Conservation (phyloP, 2,888 invertebrate species). For the Leucophenga maculata region DNA sequence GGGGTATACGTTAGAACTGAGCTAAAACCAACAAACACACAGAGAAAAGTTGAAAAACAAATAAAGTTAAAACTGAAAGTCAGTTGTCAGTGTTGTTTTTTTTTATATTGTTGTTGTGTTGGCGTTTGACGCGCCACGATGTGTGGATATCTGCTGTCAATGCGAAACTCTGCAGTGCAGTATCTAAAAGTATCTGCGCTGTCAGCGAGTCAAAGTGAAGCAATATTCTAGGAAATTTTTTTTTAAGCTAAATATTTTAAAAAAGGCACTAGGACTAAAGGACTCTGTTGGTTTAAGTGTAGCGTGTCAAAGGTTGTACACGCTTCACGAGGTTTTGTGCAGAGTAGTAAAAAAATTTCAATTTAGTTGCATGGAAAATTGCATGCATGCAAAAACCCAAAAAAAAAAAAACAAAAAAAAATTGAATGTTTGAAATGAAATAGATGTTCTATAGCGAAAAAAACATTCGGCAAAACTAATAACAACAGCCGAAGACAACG, state of each 20-base stretch:
- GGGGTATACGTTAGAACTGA: slow-evolving; percentile 14
- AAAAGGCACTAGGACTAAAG: too few species aligned
- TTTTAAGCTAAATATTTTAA: too few species aligned
- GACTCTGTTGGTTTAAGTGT: background rate
- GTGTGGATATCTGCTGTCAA: slow-evolving; percentile 1
- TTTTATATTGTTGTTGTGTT: background rate
- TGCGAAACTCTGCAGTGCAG: background rate
- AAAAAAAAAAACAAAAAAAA: slow-evolving; percentile 2
- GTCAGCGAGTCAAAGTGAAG: background rate
- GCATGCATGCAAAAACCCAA: slow-evolving; percentile 30
- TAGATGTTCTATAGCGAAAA: slow-evolving; percentile 17
- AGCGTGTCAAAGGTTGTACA: slow-evolving; percentile 13
- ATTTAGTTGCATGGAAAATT: slow-evolving; percentile 42
- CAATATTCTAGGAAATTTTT: background rate
- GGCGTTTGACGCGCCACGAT: slow-evolving; percentile 19
- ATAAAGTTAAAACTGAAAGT: background rate
- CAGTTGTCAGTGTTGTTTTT: background rate
- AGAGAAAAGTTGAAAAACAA: slow-evolving; percentile 28
- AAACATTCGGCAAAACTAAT: slow-evolving; percentile 38
- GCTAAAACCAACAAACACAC: slow-evolving; percentile 29
- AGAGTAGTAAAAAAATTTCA: slow-evolving; percentile 40
- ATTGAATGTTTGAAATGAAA: slow-evolving; percentile 2
- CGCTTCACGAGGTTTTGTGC: slow-evolving; percentile 1
- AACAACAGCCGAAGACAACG: background rate
- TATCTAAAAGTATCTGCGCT: background rate